phyloP scores from a whole-genome alignment of 2,113 vertebrate species.

The Rhinolophus sinicus region DNA sequence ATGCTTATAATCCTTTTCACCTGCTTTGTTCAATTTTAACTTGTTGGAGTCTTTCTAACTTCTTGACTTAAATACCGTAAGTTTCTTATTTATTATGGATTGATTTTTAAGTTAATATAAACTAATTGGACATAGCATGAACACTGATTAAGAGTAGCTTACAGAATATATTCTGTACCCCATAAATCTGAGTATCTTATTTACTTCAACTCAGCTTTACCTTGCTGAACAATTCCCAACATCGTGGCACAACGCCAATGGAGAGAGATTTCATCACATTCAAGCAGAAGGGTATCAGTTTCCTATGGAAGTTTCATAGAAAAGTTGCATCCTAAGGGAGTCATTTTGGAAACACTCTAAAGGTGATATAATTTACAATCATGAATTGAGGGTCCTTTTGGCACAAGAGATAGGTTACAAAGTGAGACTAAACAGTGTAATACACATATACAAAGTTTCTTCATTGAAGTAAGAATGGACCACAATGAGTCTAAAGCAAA shows the following conservation, averaged over 20 bases:
- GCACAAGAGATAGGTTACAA: not conserved
- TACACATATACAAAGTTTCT: not conserved
- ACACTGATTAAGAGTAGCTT: not conserved
- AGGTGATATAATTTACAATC: not conserved
- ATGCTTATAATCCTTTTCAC: not conserved
- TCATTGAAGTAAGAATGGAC: conserved; percentile 57
- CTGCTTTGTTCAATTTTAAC: not conserved
- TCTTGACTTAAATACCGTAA: not conserved
- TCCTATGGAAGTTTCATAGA: not conserved
- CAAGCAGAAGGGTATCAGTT: not conserved
- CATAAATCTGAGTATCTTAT: not conserved
- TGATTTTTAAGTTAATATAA: not conserved
- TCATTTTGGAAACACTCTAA: not conserved
- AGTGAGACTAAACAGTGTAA: not conserved
- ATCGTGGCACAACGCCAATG: not conserved
- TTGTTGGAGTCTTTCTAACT: not conserved
- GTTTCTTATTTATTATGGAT: not conserved
- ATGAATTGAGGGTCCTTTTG: not conserved
- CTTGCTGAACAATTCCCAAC: not conserved
- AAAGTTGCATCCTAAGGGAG: not conserved
- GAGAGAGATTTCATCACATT: not conserved
- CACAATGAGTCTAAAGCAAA: conserved; percentile 48
- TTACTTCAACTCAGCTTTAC: not conserved
- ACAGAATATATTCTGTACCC: not conserved
- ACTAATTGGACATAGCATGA: not conserved